Evolutionary conservation across 2,888 invertebrate genomes (phyloP), one percentile per base, ranked within the genome.

Genomic region (Apamea epomidion): DNA sequence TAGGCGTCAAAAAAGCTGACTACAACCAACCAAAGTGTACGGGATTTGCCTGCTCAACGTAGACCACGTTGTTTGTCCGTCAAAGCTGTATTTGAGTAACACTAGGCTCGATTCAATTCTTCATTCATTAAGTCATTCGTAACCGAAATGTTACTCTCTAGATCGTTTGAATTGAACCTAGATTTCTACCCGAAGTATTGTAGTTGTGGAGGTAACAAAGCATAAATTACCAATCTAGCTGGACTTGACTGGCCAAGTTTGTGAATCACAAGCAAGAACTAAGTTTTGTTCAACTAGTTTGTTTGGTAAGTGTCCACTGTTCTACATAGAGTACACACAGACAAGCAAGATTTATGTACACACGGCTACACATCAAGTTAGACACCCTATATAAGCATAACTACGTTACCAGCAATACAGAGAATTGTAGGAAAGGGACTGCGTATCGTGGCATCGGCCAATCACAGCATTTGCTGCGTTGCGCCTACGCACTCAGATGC

Each of bases 281-380:
- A 84, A 84, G 85, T 85, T 84, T 74, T 81, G 77, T 85, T 65
- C 18, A n/a, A 74, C 78, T 68, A 78, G 86, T 82, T 84, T 68
- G 82, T 72, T 71, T 29, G 64, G 58, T 71, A 73, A 74, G 45
- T 82, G 72, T 78, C 82, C 72, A 78, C 67, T 81, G 67, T 60
- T 60, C 48, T 14, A 51, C 45, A 16, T 18, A 37, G 5, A 72
- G 58, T 37, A 32, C 51, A 65, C 54, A 18, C 18, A 45, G 51
- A 65, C 60, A 32, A 32, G 16, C 60, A 12, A 54, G n/a, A 82
- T 74, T 65, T 73, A 82, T 78, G 45, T 62, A 32, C 32, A 51
- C 32, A 32, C 32, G 32, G 32, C 32, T 32, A 32, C 32, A 32
- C 32, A 32, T 32, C 32, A 32, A 32, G 32, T 32, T 32, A 32